Base-by-base conservation (phyloP, 1,140 invertebrate genomes). In the Magallana gigas region DNA sequence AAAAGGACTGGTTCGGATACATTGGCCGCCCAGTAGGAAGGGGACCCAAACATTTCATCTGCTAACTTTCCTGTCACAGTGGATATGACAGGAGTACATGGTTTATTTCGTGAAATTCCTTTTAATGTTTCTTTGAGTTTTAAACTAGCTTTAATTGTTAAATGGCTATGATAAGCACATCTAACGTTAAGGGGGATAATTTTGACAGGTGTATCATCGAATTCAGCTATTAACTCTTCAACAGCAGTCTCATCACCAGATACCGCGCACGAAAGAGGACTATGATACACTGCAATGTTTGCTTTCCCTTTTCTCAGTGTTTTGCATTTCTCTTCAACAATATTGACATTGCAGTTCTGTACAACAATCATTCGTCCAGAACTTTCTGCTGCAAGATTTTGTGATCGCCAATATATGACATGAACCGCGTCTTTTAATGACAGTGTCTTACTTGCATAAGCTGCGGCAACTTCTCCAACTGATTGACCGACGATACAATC, bases 391-490 rank as follows among this genome's bases (percentile, higher is more conserved):
- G 85, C 48, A 9, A 90, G 57, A 12, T 87, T 12, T 12, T 29
- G 62, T 12, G 88, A 88, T 16, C 91, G 68, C 57, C 88, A 58
- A 84, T 90, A 91, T 16, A 90, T 90, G 5, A 90, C 84, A 8
- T 71, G 64, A 7, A 91, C 91, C 6, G 89, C 90, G n/a, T 89
- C 85, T 16, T 76, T 76, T 3, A 90, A 60, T n/a, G 76, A 23
- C 56, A 90, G 62, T 57, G 81, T 58, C 0, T 90, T 90, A 29
- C 87, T 85, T 23, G 57, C 86, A 56, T 90, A 87, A 3, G 91
- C 89, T 12, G 91, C 90, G 36, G 91, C 88, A 48, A 91, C 91
- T 64, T 91, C 90, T 2, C 90, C 90, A 36, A 91, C 86, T 2
- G 87, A 88, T 76, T 91, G 90, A 9, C 91, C 91, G 1, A 91